Conservation (phyloP, 2,113 vertebrate species). For the Diadophis punctatus region DNA sequence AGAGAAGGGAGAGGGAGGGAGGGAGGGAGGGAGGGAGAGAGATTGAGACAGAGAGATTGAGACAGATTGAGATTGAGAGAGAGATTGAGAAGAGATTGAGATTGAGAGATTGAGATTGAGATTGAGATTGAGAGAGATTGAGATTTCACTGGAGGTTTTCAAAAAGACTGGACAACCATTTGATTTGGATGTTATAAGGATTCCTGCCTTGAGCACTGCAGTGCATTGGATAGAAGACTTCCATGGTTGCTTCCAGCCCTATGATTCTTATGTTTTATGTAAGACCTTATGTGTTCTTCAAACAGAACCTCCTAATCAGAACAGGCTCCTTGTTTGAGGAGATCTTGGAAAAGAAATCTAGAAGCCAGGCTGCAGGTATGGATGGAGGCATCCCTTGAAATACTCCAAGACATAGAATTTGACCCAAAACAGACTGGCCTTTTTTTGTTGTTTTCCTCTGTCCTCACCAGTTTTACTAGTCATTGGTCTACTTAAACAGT, state of each 20-base stretch:
- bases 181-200: background rate
- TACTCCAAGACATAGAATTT: background rate
- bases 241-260: background rate
- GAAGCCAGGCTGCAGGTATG: background rate
- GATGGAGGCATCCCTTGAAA: background rate
- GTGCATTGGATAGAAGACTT: background rate
- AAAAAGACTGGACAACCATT: background rate
- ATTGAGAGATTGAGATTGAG: no score
- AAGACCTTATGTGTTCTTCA: background rate
- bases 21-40: no score
- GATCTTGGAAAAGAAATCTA: background rate
- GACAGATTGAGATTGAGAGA: no score
- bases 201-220: background rate
- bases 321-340: background rate
- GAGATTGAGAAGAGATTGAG: no score
- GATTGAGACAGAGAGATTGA: no score
- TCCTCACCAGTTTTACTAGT: background rate
- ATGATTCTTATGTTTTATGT: no score
- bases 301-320: background rate
- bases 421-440: background rate
- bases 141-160: background rate
- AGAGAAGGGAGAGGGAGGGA: no score
- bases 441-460: background rate
- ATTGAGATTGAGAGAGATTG: no score
- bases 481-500: background rate